phyloP scores from a whole-genome alignment of 2,797 vertebrate species.

The Catostomus latipinnis region DNA sequence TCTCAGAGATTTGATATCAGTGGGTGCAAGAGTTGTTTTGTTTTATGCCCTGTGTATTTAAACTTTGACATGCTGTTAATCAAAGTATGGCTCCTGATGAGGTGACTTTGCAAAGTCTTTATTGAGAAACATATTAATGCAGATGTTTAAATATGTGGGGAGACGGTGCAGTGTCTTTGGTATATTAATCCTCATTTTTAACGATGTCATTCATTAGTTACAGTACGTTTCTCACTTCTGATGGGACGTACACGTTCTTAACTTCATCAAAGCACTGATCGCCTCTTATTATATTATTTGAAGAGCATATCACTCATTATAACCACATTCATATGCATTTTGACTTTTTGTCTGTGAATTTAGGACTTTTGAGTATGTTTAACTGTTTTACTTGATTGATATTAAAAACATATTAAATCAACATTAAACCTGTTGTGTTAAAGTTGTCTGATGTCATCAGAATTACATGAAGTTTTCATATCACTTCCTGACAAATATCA shows the following conservation, averaged over 20 bases:
- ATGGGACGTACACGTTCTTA: conserved; percentile 6
- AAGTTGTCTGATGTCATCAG: neutral
- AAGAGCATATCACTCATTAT: conserved; percentile 50
- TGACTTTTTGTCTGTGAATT: conserved; percentile 53
- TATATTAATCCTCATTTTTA: conserved; percentile 35
- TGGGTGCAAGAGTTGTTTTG: conserved; percentile 16
- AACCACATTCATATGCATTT: conserved; percentile 55
- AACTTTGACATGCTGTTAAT: conserved; percentile 23
- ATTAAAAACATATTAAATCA: conserved; percentile 60
- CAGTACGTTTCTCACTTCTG: conserved; percentile 38
- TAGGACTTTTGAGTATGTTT: conserved; percentile 48
- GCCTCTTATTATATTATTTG: conserved; percentile 49
- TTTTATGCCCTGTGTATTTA: conserved; percentile 37
- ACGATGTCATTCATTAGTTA: conserved; percentile 20
- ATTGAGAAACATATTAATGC: neutral
- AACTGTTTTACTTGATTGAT: conserved; percentile 55
- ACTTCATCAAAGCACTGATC: conserved; percentile 55
- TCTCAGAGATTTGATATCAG: conserved; percentile 30
- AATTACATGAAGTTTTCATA: too few relatives aligned
- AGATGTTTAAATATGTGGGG: neutral
- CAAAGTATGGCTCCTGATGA: neutral
- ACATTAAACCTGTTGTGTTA: conserved; percentile 37
- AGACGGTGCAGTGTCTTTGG: conserved; percentile 1
- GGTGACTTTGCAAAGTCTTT: neutral
- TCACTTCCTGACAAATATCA: too few relatives aligned